Evolutionary conservation across 92 coral and sea anemone species (phyloP), one percentile per base, ranked within the genome.

Genomic region (Porites evermanni): DNA sequence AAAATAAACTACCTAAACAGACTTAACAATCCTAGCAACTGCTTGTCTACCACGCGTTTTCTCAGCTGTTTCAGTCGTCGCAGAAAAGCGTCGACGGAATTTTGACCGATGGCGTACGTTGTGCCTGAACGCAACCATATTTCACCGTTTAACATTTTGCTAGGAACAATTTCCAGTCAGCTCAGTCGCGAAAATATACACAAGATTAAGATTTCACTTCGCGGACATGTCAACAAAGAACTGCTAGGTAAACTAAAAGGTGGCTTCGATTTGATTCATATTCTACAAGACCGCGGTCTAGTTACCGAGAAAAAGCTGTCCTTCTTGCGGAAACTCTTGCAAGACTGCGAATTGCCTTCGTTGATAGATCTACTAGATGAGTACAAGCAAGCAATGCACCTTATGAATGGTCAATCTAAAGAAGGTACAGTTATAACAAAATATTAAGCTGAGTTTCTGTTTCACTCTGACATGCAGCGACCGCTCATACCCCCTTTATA

Each of bases 181-280:
- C 70, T 96, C 1, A 75, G 83, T 6, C 69, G 79, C 50, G 93
- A 93, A 38, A 88, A 91, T 79, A 87, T 96, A 51, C 85, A 83
- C n/a, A 92, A 71, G 79, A 84, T 96, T 10, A 93, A 94, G 71
- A 77, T 92, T n/a, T 90, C 85, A 21, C 94, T 96, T n/a, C 91
- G 90, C 64, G 99, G 99, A 11, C 95, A 95, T 26, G 73, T 96
- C 78, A 89, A 91, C 91, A 96, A 93, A 91, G 98, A 96, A 26
- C 83, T 75, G 63, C 89, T 96, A 23, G 81, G 88, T 79, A 84
- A 79, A 44, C 86, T 94, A 38, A 88, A 86, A 50, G 88, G 79
- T 51, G 99, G 99, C 4, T 79, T 64, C 52, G 89, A 93, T 12
- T 81, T 96, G 78, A 58, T 95, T 52, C 88, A 65, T 6, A 84